phyloP scores from a whole-genome alignment of 23 tunicate genomes.

The Botrylloides violaceus region DNA sequence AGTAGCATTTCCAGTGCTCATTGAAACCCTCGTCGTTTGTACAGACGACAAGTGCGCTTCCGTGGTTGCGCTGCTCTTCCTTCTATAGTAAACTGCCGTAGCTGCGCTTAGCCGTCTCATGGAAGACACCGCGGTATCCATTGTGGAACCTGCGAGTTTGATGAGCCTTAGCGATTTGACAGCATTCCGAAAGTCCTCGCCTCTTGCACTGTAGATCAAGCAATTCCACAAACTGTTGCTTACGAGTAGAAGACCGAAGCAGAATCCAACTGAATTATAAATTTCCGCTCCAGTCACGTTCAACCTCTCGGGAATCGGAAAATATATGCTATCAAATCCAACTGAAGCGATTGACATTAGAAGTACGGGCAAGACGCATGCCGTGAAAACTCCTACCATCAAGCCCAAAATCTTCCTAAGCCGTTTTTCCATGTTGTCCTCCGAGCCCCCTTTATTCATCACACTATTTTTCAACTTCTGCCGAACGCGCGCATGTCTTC shows the following conservation, averaged over 20 bases:
- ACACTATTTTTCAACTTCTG: neutral
- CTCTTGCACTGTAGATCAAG: slow-evolving; percentile 51
- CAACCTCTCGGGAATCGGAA: slow-evolving; percentile 14
- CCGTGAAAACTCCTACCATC: slow-evolving; percentile 60
- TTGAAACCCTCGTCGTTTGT: neutral
- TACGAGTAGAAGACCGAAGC: slow-evolving; percentile 35
- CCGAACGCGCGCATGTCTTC: slow-evolving; percentile 22
- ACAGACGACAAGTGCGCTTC: neutral
- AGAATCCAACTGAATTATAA: slow-evolving; percentile 26
- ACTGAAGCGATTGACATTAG: neutral
- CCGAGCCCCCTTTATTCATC: neutral
- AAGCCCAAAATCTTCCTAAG: slow-evolving; percentile 45
- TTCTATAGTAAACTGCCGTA: neutral
- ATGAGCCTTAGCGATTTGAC: slow-evolving; percentile 9
- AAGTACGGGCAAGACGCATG: slow-evolving; percentile 34
- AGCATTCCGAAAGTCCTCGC: slow-evolving; percentile 37
- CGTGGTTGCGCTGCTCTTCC: neutral
- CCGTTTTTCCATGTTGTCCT: slow-evolving; percentile 22
- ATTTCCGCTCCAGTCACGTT: slow-evolving; percentile 10
- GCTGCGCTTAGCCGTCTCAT: neutral
- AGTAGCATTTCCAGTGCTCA: neutral
- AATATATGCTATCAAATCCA: neutral
- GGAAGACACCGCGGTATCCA: neutral
- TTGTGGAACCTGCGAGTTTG: neutral
- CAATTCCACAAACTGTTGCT: slow-evolving; percentile 82